These are phyloP conservation scores for Caradrina kadenii DNA, from an alignment of 2,888 invertebrate species.

Conservation along the genomic window DNA sequence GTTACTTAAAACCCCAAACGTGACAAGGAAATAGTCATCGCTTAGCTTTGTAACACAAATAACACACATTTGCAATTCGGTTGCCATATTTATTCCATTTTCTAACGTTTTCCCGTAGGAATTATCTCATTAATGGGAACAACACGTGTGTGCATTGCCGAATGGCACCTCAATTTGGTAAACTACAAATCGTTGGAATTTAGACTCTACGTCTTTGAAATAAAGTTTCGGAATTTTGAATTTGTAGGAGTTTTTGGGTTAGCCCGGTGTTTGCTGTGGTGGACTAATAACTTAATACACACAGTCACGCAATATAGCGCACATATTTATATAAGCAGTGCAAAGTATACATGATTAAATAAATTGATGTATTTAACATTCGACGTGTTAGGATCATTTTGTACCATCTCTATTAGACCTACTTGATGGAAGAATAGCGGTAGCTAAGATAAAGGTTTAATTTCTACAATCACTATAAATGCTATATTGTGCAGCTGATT, in stretches of 20 bases:
- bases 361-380: constrained; percentile 45
- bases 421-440: constrained; percentile 8
- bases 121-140: constrained; percentile 78
- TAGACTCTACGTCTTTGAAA: constrained; percentile 43
- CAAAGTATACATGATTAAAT: constrained; percentile 34
- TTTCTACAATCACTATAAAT: background rate
- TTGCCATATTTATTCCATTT: constrained; percentile 75
- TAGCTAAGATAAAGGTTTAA: constrained; percentile 6
- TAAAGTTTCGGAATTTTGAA: constrained; percentile 33
- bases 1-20: constrained; percentile 31
- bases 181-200: constrained; percentile 35
- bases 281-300: constrained; percentile 66
- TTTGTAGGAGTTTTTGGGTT: constrained; percentile 25
- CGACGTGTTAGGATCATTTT: constrained; percentile 37
- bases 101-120: constrained; percentile 73
- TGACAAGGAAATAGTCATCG: constrained; percentile 33
- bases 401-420: constrained; percentile 19
- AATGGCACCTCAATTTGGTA: constrained; percentile 38
- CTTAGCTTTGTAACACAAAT: constrained; percentile 64
- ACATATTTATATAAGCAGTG: constrained; percentile 27
- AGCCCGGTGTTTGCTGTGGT: constrained; percentile 54
- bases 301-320: constrained; percentile 47
- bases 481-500: background rate
- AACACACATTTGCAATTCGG: constrained; percentile 72
- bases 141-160: constrained; percentile 69